phyloP scores from a whole-genome alignment of 2,797 vertebrate species.

The Amphiprion clarkii region DNA sequence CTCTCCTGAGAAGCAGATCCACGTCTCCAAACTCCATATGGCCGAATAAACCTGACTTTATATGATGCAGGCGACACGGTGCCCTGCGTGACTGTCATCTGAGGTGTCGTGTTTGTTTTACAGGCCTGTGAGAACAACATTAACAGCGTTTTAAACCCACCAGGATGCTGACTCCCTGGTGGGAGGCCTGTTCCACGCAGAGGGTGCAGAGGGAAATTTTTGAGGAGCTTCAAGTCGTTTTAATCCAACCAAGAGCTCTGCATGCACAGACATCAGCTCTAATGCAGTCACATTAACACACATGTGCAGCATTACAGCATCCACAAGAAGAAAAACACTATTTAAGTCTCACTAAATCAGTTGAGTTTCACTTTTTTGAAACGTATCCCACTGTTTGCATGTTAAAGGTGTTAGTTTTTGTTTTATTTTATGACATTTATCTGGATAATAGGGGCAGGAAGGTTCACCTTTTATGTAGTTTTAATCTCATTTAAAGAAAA shows the following conservation, averaged over 20 bases:
- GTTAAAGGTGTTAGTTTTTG: neutral
- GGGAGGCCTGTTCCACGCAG: constrained; percentile 46
- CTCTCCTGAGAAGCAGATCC: neutral
- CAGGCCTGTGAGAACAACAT: constrained; percentile 78
- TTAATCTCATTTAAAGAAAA: neutral
- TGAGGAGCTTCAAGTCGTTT: neutral
- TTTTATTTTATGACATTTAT: neutral
- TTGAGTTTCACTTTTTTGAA: no score
- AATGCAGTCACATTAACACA: neutral
- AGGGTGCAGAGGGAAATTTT: constrained; percentile 16
- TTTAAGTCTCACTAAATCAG: neutral
- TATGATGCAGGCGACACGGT: constrained; percentile 55
- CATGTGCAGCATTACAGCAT: neutral
- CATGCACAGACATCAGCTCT: neutral
- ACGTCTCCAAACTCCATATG: constrained; percentile 49
- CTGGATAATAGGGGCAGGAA: neutral
- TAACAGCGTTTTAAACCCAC: constrained; percentile 74
- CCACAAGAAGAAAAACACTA: neutral
- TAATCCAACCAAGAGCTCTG: neutral
- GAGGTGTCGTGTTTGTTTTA: constrained; percentile 83
- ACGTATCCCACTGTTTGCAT: no score
- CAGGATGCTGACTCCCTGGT: constrained; percentile 71
- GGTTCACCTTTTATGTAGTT: neutral
- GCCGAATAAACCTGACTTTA: constrained; percentile 27
- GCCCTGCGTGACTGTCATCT: constrained; percentile 63